Base-by-base conservation (phyloP, 1,140 invertebrate species). In the Brachionus rotundiformis region DNA sequence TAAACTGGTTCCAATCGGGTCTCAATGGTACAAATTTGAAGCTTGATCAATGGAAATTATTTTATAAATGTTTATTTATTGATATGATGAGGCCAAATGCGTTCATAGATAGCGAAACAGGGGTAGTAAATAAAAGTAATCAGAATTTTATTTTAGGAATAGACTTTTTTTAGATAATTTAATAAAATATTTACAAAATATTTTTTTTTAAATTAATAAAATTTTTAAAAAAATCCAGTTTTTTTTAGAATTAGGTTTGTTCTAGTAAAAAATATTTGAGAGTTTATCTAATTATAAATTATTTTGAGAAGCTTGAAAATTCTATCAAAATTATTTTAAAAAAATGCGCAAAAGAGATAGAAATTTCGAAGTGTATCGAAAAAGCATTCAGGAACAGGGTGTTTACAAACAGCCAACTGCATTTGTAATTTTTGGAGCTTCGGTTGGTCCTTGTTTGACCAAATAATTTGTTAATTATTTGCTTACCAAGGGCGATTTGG, bases 401-500 rank as follows among this genome's bases (percentile, higher is more conserved):
- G 11, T 84, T 82, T 81, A 84, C 85, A 88, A 54, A 10, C 8
- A 63, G 16, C 47, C 76, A 59, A 31, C 16, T 82, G 84, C 86
- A 16, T 89, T 89, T 82, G 85, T 88, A 49, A 84, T 89, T 25
- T 87, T 88, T 68, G 88, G 87, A 25, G 87, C 87, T 27, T 89
- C 88, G 2, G 88, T 88, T 82, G 82, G 82, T 83, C 75, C 5
- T 19, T 79, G 5, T 33, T 31, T 59, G 77, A 3, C 29, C 31
- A n/a, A 27, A 23, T 41, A 27, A 27, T 19, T 16, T 49, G 8
- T 61, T 0, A 65, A 61, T 7, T 80, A 29, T 61, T 59, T 36
- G 10, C 7, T 31, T 39, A 23, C 33, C 76, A 82, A 88, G 87
- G 97, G 97, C 77, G 97, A 99, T 89, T 90, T 99, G 84, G 96